Evolutionary conservation across 2,888 invertebrate species (phyloP), one percentile per base, ranked within the genome.

Genomic region (Thelaira solivaga): DNA sequence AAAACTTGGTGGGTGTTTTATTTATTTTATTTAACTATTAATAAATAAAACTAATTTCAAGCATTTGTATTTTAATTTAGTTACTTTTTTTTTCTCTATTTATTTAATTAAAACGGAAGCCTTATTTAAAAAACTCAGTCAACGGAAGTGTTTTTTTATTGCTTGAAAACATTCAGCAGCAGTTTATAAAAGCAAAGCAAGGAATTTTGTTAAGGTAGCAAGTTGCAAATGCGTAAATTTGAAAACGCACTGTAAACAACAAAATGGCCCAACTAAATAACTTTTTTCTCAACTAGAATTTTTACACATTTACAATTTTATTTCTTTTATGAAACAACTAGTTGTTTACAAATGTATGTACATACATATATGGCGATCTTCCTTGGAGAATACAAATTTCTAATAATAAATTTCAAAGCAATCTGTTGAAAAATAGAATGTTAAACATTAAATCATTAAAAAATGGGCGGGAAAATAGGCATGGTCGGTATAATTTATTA

Each of bases 41-140:
- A 10, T 24, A n/a, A 67, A 24, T 16, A 26, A 47, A 10, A 29
- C 31, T 10, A 41, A 13, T 61, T 61, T 39, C 11, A n/a, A 57
- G 13, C n/a, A 22, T 49, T 22, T 36, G 0, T 41, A 43, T 49
- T 62, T 36, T 47, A 45, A 29, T 64, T 69, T 71, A 31, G 26
- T 67, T 47, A 18, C 6, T 43, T 72, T 29, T 5, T 7, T 67
- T 18, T 7, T n/a, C 18, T 65, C 31, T 31, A 4, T 43, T 36
- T 51, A 13, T 57, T 72, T 47, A 22, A 34, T 24, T 43, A 29
- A 79, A 79, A 78, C 82, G 82, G 82, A 82, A 82, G 79, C 71
- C 34, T 64, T 43, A 26, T 16, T 61, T 18, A 8, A 34, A 49
- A 78, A 81, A 75, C 36, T 78, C 71, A 81, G 77, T 67, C 77